Evolutionary conservation across 2,797 vertebrate genomes (phyloP), one percentile per base, ranked within the genome.

Genomic region (Chelon auratus): DNA sequence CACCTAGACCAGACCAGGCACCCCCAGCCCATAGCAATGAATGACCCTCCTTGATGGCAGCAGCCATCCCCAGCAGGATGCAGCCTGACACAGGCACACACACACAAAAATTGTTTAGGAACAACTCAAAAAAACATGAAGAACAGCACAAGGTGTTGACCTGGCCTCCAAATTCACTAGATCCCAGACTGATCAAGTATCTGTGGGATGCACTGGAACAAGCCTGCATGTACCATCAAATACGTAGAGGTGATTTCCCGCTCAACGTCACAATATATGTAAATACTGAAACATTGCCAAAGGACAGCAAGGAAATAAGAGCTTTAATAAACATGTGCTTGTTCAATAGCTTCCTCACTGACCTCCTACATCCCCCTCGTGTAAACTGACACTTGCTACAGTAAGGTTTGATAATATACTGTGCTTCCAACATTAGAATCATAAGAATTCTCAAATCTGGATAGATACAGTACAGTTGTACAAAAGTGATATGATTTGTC

Each of bases 401-500:
- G 18, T 33, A 36, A 54, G 9, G 6, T 30, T 3, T 22, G 30
- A 18, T 4, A 43, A 9, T 22, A 18, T 26, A 50, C 15, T 30
- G 2, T 48, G 8, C 7, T 17, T 37, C 3, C 1, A 40, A 43
- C 7, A 45, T 9, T 11, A 17, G 1, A 50, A 54, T 22, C 10
- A 9, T 47, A 17, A 36, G 26, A 68, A 26, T 26, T 33, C 5
- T 33, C 30, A 6, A 37, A 70, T 58, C 47, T 54, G 4, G 9
- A 26, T 20, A 17, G 10, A 47, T 26, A 53, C 20, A 14, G 14
- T n/a, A 3, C 20, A 53, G 65, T 55, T 73, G 36, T 55, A 45
- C 37, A 63, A 59, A 64, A 39, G 47, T 48, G 20, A 53, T 52
- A 11, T 40, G 30, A 78, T 68, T 64, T 53, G 55, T 39, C 5